phyloP scores from a whole-genome alignment of 2,888 invertebrate species.

The Linnaemya tessellans region DNA sequence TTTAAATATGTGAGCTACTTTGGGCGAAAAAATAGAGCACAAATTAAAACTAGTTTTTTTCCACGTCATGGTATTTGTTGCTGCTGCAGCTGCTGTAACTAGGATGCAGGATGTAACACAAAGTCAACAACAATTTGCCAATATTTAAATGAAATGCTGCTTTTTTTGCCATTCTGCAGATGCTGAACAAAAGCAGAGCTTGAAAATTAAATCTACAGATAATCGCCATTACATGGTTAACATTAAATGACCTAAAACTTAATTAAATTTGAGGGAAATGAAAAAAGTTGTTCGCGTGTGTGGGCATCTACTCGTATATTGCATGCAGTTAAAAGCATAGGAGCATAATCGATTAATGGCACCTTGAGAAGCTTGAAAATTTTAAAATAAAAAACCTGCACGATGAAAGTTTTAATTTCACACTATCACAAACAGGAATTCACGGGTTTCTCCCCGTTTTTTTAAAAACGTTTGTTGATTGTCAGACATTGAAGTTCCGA shows the following conservation, averaged over 20 bases:
- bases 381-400: too few species aligned
- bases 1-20: conserved; percentile 32
- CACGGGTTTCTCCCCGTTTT: too few species aligned
- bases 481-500: too few species aligned
- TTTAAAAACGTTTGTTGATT: too few species aligned
- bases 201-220: conserved; percentile 51
- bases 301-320: too few species aligned
- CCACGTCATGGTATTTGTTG: neutral
- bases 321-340: neutral
- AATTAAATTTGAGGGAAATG: conserved; percentile 55
- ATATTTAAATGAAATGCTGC: conserved; percentile 58
- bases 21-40: conserved; percentile 46
- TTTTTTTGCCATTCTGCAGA: neutral
- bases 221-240: conserved; percentile 61
- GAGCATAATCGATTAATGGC: neutral
- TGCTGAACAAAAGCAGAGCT: conserved; percentile 26
- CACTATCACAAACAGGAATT: too few species aligned
- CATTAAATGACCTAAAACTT: conserved; percentile 59
- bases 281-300: neutral
- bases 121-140: conserved; percentile 69
- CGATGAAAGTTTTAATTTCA: too few species aligned
- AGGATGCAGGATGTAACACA: conserved; percentile 61
- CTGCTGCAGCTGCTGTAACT: conserved; percentile 37
- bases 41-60: conserved; percentile 30
- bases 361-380: too few species aligned